A percentile compares a stretch with the other conserved stretches of the same genome.
These are phyloP conservation scores for Spilogale gracilis DNA, from an alignment of 2,113 vertebrate genomes.

Conservation along the genomic window DNA sequence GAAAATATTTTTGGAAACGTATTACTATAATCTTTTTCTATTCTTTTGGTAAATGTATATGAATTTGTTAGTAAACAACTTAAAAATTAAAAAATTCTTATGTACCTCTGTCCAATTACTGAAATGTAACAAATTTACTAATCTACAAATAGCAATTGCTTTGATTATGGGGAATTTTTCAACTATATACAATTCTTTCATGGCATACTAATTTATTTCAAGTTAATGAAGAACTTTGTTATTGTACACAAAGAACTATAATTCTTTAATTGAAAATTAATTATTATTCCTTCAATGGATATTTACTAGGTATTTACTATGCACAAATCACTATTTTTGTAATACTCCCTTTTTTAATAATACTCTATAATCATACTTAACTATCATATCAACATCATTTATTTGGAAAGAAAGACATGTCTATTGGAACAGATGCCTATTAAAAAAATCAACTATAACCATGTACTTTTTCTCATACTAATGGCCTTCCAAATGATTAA, in stretches of 20 bases:
- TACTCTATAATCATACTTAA: constrained; percentile 41
- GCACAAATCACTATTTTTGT: constrained; percentile 42
- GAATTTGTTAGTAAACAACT: constrained; percentile 46
- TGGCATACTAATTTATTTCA: constrained; percentile 25
- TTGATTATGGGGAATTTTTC: not conserved
- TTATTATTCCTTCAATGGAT: not conserved
- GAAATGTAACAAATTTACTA: constrained; percentile 30
- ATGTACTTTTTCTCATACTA: constrained; percentile 25
- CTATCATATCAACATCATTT: not conserved
- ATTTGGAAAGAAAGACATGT: constrained; percentile 48
- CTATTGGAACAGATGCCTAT: not conserved
- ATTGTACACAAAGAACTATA: constrained; percentile 19
- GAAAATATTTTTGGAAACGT: constrained; percentile 45
- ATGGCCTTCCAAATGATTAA: constrained; percentile 40
- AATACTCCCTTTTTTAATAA: constrained; percentile 32
- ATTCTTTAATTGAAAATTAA: constrained; percentile 14
- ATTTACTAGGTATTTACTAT: constrained; percentile 23
- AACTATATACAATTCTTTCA: constrained; percentile 27
- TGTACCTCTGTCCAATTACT: constrained; percentile 6
- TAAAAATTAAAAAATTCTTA: constrained; percentile 19
- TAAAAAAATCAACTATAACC: constrained; percentile 21
- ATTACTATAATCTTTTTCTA: constrained; percentile 2
- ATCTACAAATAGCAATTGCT: not conserved
- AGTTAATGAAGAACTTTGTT: constrained; percentile 32
- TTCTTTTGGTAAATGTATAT: constrained; percentile 43